Evolutionary conservation across 2,797 vertebrate genomes (phyloP), one percentile per base, ranked within the genome.

Genomic region (Semotilus atromaculatus): DNA sequence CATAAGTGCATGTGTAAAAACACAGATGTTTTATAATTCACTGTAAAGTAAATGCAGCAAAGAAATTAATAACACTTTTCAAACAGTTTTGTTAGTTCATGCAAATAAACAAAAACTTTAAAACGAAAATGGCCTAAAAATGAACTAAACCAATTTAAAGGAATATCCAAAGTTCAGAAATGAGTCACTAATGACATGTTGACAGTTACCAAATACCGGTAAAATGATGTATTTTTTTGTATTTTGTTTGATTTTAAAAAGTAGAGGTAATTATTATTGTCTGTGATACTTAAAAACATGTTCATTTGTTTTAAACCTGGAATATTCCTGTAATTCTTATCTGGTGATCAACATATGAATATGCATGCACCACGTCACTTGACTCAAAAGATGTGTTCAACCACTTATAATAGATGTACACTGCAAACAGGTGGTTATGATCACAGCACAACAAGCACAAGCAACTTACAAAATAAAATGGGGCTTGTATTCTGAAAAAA

Each of bases 381-480:
- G 43, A 55, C 77, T 68, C 26, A 67, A 81, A n/a, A n/a, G 7
- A 87, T 67, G 71, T 75, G 68, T 48, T 81, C 23, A 70, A 53
- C 7, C 19, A 21, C 9, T n/a, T 43, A 29, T 62, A 48, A 76
- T 68, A 53, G 16, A 18, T 0, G 45, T 31, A 66, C 62, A 80
- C 51, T 62, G 58, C 48, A 81, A 71, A 82, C 29, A 80, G 62
- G 77, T 36, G 38, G 43, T 48, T 10, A 31, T 55, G 68, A 60
- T 60, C 70, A 87, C 68, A 55, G 51, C 72, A 76, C 62, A 78
- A 51, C 38, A 89, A 91, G 88, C 85, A 86, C 84, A 83, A 87
- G 82, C 87, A 85, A 93, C 93, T 94, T 93, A 94, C 94, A 88
- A 81, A 74, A 86, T 88, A 86, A 87, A 71, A 86, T 86, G 84